These are phyloP conservation scores for Enteromius mattozi DNA, from an alignment of 2,797 vertebrate genomes.

Conservation along the genomic window DNA sequence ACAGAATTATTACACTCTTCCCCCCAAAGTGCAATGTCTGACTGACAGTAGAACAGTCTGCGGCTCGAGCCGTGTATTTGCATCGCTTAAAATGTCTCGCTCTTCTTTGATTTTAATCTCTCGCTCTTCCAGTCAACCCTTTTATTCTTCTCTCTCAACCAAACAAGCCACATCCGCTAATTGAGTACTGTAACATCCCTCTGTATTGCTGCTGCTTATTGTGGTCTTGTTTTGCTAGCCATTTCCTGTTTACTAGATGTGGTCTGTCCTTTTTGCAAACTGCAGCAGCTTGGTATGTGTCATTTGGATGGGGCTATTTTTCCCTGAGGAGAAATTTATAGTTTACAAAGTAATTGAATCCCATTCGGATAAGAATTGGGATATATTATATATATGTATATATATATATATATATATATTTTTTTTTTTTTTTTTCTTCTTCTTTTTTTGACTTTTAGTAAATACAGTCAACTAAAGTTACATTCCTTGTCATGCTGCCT, in stretches of 20 bases:
- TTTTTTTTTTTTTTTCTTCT: too few species aligned
- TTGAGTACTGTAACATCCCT: conserved; percentile 6
- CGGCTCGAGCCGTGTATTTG: conserved; percentile 44
- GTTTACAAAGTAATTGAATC: not conserved
- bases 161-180: not conserved
- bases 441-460: not conserved
- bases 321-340: not conserved
- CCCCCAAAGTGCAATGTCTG: conserved; percentile 41
- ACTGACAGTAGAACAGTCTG: conserved; percentile 49
- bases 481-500: not conserved
- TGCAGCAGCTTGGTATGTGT: not conserved
- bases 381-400: not conserved
- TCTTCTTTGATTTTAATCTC: conserved; percentile 43
- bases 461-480: not conserved
- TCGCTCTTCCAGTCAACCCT: conserved; percentile 7
- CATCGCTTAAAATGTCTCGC: conserved; percentile 51
- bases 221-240: conserved; percentile 16
- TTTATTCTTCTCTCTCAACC: conserved; percentile 24
- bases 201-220: not conserved
- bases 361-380: not conserved
- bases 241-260: conserved; percentile 29
- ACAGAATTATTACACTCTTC: conserved; percentile 50
- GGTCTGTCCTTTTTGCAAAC: conserved; percentile 16
- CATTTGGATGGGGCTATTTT: not conserved
- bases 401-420: too few species aligned